These are phyloP conservation scores for Bombyx mandarina DNA, from an alignment of 1,140 invertebrate genomes.

Conservation along the genomic window DNA sequence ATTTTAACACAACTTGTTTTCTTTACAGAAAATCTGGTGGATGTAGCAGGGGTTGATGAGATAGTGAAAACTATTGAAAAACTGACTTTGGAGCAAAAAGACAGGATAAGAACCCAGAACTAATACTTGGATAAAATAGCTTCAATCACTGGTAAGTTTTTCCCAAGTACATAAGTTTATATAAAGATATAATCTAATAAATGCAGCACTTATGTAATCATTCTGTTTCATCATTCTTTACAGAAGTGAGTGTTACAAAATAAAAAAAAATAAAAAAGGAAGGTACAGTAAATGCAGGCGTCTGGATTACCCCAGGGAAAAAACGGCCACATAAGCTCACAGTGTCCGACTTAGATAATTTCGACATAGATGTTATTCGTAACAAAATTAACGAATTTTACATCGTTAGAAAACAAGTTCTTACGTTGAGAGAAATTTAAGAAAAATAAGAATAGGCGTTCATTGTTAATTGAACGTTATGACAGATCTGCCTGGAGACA, in stretches of 20 bases:
- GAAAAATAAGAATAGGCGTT: constrained; percentile 16
- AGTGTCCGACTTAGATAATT: not conserved
- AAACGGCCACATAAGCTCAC: not conserved
- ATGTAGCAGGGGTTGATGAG: constrained; percentile 5
- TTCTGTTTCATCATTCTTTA: no score
- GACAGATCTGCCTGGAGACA: constrained; percentile 16
- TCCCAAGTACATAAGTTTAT: no score
- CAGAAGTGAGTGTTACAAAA: no score
- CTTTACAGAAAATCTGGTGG: constrained; percentile 7
- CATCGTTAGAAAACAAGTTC: not conserved
- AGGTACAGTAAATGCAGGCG: not conserved
- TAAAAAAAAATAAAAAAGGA: not conserved
- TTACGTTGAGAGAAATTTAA: constrained; percentile 13
- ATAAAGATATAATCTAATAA: no score
- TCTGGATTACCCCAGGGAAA: not conserved
- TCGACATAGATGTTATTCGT: not conserved
- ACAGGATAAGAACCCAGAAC: constrained; percentile 5
- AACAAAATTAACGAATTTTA: constrained; percentile 1
- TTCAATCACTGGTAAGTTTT: constrained; percentile 9
- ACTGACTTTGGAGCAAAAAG: constrained; percentile 5
- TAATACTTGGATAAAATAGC: constrained; percentile 6
- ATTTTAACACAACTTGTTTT: not conserved
- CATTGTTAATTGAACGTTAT: constrained; percentile 11
- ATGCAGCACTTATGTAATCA: no score
- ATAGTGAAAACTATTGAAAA: constrained; percentile 4